These are phyloP conservation scores for Danionella cerebrum DNA, from an alignment of 2,113 vertebrate species.

Conservation along the genomic window DNA sequence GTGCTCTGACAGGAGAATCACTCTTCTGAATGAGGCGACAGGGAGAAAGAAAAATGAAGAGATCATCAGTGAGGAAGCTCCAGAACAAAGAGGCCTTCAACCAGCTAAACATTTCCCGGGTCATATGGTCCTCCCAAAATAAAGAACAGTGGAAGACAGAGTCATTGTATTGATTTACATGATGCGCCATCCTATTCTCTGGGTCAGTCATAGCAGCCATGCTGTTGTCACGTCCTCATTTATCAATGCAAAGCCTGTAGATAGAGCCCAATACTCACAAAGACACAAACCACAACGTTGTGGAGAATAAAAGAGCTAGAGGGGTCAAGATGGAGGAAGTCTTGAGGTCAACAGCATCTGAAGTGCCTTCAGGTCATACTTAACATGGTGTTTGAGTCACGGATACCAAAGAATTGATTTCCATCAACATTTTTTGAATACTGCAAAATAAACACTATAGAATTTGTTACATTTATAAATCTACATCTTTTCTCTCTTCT, in stretches of 20 bases:
- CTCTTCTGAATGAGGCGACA: conserved; percentile 38
- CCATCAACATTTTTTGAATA: too few relatives aligned
- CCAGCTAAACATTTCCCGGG: conserved; percentile 45
- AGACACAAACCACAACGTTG: conserved; percentile 48
- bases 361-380: conserved; percentile 41
- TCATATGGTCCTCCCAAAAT: conserved; percentile 57
- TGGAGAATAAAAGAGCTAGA: conserved; percentile 11
- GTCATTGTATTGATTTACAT: conserved; percentile 66
- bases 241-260: conserved; percentile 37
- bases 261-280: conserved; percentile 21
- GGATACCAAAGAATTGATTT: not conserved
- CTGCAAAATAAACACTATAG: too few relatives aligned
- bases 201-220: conserved; percentile 43
- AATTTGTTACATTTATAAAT: too few relatives aligned
- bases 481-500: too few relatives aligned
- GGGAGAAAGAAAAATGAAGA: conserved; percentile 31
- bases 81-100: conserved; percentile 64
- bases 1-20: conserved; percentile 48
- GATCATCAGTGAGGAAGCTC: conserved; percentile 52
- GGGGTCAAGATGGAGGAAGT: conserved; percentile 20
- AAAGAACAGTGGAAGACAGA: conserved; percentile 39
- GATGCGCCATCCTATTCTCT: conserved; percentile 46
- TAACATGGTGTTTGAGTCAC: conserved; percentile 24
- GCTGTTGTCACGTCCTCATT: conserved; percentile 40
- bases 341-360: conserved; percentile 43